These are phyloP conservation scores for Xenentodon cancila DNA, from an alignment of 2,797 vertebrate genomes.

Conservation along the genomic window DNA sequence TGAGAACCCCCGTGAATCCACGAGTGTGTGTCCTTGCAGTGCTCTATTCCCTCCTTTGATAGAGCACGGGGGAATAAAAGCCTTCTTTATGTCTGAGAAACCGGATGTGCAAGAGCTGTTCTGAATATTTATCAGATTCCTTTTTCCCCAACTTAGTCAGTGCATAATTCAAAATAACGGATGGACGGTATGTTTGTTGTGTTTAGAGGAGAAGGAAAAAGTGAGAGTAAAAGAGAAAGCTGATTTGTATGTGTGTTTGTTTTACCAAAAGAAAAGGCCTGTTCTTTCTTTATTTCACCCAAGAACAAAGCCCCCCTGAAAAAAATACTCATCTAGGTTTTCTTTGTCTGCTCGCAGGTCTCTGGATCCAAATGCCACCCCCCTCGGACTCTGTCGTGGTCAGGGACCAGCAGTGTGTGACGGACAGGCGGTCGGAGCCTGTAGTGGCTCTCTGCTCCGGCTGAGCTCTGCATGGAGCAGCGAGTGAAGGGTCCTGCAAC, in stretches of 20 bases:
- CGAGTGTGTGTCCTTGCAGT: conserved; percentile 65
- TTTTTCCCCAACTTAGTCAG: conserved; percentile 44
- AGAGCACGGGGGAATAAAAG: conserved; percentile 74
- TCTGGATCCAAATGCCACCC: conserved; percentile 83
- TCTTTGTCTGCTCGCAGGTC: conserved; percentile 79
- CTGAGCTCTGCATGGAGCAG: conserved; percentile 72
- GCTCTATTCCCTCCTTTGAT: conserved; percentile 72
- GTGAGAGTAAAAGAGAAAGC: conserved; percentile 23
- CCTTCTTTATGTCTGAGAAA: conserved; percentile 79
- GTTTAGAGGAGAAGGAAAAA: conserved; percentile 30
- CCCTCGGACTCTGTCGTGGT: conserved; percentile 72
- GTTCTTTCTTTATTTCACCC: conserved; percentile 7
- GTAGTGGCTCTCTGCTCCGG: conserved; percentile 68
- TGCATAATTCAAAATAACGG: conserved; percentile 60
- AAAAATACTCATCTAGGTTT: conserved; percentile 69
- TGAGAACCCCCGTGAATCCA: conserved; percentile 46
- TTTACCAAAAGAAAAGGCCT: conserved; percentile 21
- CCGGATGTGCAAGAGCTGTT: conserved; percentile 79
- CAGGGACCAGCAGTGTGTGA: conserved; percentile 82
- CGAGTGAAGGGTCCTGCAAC: conserved; percentile 73
- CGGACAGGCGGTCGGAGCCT: conserved; percentile 73
- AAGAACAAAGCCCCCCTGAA: conserved; percentile 58
- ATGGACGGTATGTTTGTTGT: conserved; percentile 47
- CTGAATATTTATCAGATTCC: conserved; percentile 80
- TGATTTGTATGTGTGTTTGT: conserved; percentile 21